Conservation (phyloP, 2,797 vertebrate genomes). For the Sardinella longiceps region DNA sequence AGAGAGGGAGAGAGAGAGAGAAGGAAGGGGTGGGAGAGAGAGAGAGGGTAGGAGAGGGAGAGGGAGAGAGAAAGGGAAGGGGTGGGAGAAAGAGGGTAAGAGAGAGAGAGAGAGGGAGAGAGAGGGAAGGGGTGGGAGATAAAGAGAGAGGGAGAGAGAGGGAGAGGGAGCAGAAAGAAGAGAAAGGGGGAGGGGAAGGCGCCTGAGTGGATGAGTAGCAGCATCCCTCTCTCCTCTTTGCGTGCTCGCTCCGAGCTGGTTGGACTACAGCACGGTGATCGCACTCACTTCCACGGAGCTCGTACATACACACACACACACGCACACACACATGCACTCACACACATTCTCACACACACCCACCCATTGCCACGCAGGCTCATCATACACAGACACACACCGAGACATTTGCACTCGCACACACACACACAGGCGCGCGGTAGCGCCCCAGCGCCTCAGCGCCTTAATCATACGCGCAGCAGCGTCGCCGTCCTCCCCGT, state of each 20-base stretch:
- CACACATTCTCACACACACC: background rate
- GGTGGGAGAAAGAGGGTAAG: slow-evolving; percentile 55
- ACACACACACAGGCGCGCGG: slow-evolving; percentile 33
- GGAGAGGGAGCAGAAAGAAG: slow-evolving; percentile 27
- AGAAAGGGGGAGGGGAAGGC: slow-evolving; percentile 62
- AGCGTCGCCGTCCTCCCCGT: background rate
- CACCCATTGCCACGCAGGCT: background rate
- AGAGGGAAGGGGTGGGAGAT: slow-evolving; percentile 50
- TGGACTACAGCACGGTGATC: slow-evolving; percentile 43
- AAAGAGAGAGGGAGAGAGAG: background rate
- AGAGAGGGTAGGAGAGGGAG: slow-evolving; percentile 50
- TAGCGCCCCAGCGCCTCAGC: slow-evolving; percentile 42
- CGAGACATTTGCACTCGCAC: slow-evolving; percentile 38
- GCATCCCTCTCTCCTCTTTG: slow-evolving; percentile 70
- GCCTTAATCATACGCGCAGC: slow-evolving; percentile 50
- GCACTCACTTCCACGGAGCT: slow-evolving; percentile 34
- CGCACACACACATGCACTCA: slow-evolving; percentile 40
- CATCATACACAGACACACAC: slow-evolving; percentile 22
- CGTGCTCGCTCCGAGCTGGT: slow-evolving; percentile 42
- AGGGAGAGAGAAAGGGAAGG: slow-evolving; percentile 32
- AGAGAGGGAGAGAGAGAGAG: slow-evolving; percentile 57
- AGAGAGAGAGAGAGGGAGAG: slow-evolving; percentile 57
- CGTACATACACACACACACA: slow-evolving; percentile 40
- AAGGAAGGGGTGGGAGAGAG: slow-evolving; percentile 53
- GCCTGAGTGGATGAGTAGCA: slow-evolving; percentile 71